phyloP scores from a whole-genome alignment of 2,888 invertebrate species.

The Arge pagana region DNA sequence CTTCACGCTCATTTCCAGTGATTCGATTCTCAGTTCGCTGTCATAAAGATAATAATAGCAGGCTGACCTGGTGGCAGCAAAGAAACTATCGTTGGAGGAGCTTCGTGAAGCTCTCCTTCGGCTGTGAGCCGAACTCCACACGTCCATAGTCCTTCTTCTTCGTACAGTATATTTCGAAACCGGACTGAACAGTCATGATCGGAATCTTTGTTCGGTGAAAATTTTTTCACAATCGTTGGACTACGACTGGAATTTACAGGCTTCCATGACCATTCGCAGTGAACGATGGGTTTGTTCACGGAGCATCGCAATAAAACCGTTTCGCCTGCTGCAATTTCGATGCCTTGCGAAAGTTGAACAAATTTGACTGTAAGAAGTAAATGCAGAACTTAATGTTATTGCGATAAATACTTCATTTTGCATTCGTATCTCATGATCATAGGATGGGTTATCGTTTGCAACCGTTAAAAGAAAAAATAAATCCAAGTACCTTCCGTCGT shows the following conservation, averaged over 20 bases:
- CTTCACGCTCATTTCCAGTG: not conserved
- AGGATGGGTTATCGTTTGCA: no score
- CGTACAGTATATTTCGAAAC: conserved; percentile 52
- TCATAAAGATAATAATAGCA: conserved; percentile 15
- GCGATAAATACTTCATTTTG: no score
- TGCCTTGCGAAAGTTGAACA: conserved; percentile 52
- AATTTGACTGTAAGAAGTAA: conserved; percentile 48
- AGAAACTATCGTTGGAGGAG: conserved; percentile 52
- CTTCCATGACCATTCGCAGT: conserved; percentile 56
- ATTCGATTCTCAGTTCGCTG: no score
- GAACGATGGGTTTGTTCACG: conserved; percentile 51
- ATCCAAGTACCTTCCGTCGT: conserved; percentile 47
- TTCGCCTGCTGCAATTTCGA: conserved; percentile 53
- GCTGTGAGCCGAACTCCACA: conserved; percentile 51
- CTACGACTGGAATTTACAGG: conserved; percentile 47
- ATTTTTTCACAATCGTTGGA: conserved; percentile 47
- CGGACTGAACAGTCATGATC: conserved; percentile 55
- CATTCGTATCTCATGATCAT: no score
- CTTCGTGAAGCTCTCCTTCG: conserved; percentile 49
- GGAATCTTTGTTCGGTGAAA: conserved; percentile 48
- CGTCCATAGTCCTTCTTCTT: conserved; percentile 56
- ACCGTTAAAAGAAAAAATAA: no score
- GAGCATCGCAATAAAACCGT: conserved; percentile 52
- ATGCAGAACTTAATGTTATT: no score
- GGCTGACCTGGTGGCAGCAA: conserved; percentile 50